Evolutionary conservation across 2,888 invertebrate species (phyloP), one percentile per base, ranked within the genome.

Genomic region (Drosophila fulvimacula): DNA sequence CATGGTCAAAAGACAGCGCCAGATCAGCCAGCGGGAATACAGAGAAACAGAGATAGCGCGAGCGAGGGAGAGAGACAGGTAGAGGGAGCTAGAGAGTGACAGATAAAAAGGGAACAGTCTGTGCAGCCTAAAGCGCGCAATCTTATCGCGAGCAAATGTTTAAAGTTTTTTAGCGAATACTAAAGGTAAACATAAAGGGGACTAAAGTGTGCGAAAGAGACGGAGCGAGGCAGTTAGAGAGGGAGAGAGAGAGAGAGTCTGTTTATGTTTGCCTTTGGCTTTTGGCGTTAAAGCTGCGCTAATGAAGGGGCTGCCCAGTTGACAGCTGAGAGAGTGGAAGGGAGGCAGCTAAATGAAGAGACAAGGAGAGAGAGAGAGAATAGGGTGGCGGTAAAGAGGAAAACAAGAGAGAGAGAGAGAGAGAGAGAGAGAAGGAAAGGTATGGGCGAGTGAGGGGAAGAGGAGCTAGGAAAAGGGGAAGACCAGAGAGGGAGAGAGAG

Each of bases 91-190:
- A 13, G 24, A 24, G 19, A 17, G 52, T 5, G 38, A 17, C 17
- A 17, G 36, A 32, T 24, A 10, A 36, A 11, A 24, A 17, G 34
- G 34, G 11, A 44, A 21, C 44, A 52, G n/a, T 13, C 19, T n/a
- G 39, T 21, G 15, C n/a, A 44, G 53, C 27, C 52, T 27, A 10
- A 21, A 34, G 51, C 48, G 38, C 10, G 52, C 65, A 76, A 80
- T 78, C 73, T 78, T 80, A 78, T 78, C 78, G 65, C 66, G 24
- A 56, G 69, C 63, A 78, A 78, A 80, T 78, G 72, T 69, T 80
- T 69, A 72, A 72, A 44, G 41, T 48, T 57, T 60, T 62, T 61
- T 44, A 48, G 52, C 60, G 55, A 46, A 51, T 46, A 38, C 51
- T 34, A 58, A 52, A 21, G 24, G 55, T 15, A 65, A 62, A 52